Evolutionary conservation across 1,140 invertebrate genomes (phyloP).

Genomic region (Heterodera carotae): DNA sequence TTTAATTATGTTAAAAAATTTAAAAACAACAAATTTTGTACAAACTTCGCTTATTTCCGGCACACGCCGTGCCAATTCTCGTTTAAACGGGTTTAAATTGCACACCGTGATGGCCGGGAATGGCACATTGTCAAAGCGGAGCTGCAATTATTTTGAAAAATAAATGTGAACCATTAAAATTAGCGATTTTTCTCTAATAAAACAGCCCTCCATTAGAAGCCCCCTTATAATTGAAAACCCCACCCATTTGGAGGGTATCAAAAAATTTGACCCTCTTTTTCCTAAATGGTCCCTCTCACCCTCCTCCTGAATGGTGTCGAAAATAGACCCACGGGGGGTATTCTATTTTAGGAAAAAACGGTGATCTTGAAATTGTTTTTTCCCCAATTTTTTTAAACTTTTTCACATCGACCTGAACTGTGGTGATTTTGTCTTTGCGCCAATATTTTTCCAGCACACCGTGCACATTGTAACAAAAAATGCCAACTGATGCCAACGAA

Average conservation of each 20-base stretch:
- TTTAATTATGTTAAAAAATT: slow-evolving; percentile 11
- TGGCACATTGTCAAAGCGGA: slow-evolving; percentile 58
- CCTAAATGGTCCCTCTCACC: no score
- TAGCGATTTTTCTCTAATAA: no score
- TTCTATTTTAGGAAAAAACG: no score
- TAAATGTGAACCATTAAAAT: no score
- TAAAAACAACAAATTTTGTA: slow-evolving; percentile 5
- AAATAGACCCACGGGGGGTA: no score
- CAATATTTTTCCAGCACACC: slow-evolving; percentile 49
- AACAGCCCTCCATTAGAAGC: no score
- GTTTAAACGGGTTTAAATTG: slow-evolving; percentile 62
- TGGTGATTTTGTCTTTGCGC: slow-evolving; percentile 62
- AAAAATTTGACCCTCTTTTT: no score
- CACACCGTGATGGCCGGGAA: slow-evolving; percentile 63
- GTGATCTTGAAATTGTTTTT: background rate
- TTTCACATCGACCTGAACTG: slow-evolving; percentile 52
- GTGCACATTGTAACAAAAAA: slow-evolving; percentile 47
- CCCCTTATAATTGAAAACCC: no score
- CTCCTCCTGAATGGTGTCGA: no score
- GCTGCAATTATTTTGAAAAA: slow-evolving; percentile 49
- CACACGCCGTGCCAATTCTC: slow-evolving; percentile 58
- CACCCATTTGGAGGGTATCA: no score
- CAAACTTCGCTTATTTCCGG: slow-evolving; percentile 61
- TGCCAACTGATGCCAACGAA: slow-evolving; percentile 38
- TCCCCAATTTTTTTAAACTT: no score